Evolutionary conservation across 2,797 vertebrate genomes (phyloP).

Genomic region (Helicolenus hilgendorfi): DNA sequence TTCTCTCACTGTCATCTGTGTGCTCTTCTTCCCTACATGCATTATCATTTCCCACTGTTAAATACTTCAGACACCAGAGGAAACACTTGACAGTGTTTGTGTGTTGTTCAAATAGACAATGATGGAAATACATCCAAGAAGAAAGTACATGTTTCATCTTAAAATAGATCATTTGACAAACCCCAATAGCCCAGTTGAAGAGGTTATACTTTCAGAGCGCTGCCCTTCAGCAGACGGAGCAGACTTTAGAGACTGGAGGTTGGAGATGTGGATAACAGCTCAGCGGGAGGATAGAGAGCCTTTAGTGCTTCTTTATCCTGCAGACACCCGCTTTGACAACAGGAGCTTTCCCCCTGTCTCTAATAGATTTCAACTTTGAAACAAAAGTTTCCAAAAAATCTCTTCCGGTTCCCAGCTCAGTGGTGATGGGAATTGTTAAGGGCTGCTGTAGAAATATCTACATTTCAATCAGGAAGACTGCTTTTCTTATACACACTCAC

Average conservation of each 20-base stretch:
- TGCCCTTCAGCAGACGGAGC: constrained; percentile 3
- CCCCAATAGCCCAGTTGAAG: constrained; percentile 16
- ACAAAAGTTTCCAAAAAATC: neutral
- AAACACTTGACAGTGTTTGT: neutral
- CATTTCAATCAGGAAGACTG: neutral
- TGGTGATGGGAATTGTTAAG: neutral
- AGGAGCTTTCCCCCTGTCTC: neutral
- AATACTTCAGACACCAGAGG: neutral
- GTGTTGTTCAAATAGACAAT: constrained; percentile 1
- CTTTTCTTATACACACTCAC: neutral
- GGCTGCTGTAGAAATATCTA: neutral
- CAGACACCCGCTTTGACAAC: neutral
- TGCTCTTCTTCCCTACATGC: neutral
- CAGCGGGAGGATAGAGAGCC: neutral
- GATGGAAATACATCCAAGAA: neutral
- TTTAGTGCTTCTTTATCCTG: constrained; percentile 22
- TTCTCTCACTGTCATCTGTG: neutral
- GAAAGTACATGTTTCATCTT: constrained; percentile 8
- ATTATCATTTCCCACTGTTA: neutral
- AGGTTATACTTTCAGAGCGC: constrained; percentile 32
- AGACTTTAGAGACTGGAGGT: constrained; percentile 21
- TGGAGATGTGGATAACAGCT: constrained; percentile 28
- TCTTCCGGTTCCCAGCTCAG: neutral
- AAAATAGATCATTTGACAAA: constrained; percentile 33
- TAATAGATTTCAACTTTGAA: neutral